Evolutionary conservation across 2,888 invertebrate species (phyloP), one percentile per base, ranked within the genome.

Genomic region (Coelopa pilipes): DNA sequence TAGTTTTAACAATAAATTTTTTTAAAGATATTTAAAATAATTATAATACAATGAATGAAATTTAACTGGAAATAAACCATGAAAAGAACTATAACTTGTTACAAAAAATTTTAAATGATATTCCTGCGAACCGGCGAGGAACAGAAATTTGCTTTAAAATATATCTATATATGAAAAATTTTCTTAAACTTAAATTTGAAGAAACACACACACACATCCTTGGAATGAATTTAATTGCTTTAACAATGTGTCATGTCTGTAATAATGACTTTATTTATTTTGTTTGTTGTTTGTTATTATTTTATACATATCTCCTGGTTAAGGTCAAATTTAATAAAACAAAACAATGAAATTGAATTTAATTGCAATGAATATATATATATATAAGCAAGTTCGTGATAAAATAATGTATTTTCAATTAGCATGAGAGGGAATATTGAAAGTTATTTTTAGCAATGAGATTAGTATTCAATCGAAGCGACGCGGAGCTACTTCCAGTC

Each of bases 231-330:
- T 76, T 69, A 47, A 72, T 34, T 34, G 34, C 34, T 34, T 34
- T 34, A 34, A 34, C 2, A 62, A 65, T 74, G 62, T 65, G 68
- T 70, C 60, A 77, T 57, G 63, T 72, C 66, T 57, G 50, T 70
- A 66, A 69, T 68, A 46, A 74, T 71, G 72, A 71, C 60, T 73
- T 73, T 70, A 55, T 73, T 62, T 70, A 70, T 68, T 76, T 46
- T 65, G 7, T 55, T 62, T 70, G 70, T 62, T 74, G 62, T 17
- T 68, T 75, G 50, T 24, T 74, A 17, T 63, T 69, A 77, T 76
- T 78, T 76, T 78, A 76, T 76, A 78, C 81, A 81, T 84, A 82
- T 84, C 81, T 80, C 80, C 80, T 80, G 84, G 82, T 82, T 80
- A 81, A 78, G 82, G 83, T 80, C 1, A 70, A 70, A 62, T 24